Conservation (phyloP, 37 sponge, comb jelly and placozoan genomes). For the Halichondria panicea region DNA sequence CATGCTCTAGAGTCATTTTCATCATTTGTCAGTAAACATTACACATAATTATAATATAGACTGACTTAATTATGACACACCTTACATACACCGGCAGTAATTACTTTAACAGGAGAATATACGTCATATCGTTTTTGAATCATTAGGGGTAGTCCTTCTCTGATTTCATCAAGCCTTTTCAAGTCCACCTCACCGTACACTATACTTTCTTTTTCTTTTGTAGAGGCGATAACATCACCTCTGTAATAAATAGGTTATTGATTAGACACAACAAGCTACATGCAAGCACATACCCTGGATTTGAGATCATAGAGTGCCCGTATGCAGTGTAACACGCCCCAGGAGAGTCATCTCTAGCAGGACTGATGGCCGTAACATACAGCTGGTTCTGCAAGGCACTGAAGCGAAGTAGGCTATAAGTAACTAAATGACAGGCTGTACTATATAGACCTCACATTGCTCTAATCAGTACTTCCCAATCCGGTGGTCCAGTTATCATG, state of each 20-base stretch:
- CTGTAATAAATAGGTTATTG: conserved; percentile 25
- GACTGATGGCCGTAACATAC: conserved; percentile 74
- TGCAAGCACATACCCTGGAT: conserved; percentile 82
- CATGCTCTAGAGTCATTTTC: no score
- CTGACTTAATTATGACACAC: no score
- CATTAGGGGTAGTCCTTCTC: conserved; percentile 48
- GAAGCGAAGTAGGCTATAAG: neutral
- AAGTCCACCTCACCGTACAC: conserved; percentile 74
- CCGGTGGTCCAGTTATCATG: conserved; percentile 94
- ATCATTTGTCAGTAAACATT: no score
- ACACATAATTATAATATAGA: no score
- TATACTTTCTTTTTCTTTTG: conserved; percentile 58
- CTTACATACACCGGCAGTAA: no score
- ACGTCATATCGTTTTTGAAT: conserved; percentile 49
- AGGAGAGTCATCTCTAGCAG: conserved; percentile 81
- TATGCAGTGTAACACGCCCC: conserved; percentile 73
- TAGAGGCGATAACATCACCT: conserved; percentile 47
- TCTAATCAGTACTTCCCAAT: conserved; percentile 90
- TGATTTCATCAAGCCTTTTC: conserved; percentile 32
- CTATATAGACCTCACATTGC: conserved; percentile 39
- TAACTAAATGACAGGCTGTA: no score
- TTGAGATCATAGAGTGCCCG: conserved; percentile 79
- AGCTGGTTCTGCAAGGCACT: conserved; percentile 79
- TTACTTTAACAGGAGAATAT: conserved; percentile 35
- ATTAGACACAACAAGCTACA: no score